Percentiles rank a stretch among this genome's conserved stretches.
Evolutionary conservation across 2,797 vertebrate species (phyloP).

Genomic region (Phrynocephalus forsythii): DNA sequence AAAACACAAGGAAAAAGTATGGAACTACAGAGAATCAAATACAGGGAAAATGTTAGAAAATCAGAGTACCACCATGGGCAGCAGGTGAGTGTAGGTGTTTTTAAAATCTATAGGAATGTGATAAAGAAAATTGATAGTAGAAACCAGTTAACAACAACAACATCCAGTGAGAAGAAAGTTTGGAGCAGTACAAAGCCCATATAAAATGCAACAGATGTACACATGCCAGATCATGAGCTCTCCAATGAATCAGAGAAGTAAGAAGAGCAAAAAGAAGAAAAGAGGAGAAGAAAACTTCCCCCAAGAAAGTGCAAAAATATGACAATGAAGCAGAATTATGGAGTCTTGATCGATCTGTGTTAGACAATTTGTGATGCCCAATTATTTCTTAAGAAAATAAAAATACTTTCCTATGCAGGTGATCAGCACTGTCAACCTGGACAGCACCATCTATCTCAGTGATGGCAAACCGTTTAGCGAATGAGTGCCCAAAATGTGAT

Average conservation of each 20-base stretch:
- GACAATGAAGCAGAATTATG: not conserved
- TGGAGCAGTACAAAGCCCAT: not conserved
- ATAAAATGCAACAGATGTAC: not conserved
- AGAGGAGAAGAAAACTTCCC: not conserved
- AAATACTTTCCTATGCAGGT: slow-evolving; percentile 16
- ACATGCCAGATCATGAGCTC: not conserved
- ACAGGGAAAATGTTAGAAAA: not conserved
- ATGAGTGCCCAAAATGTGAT: no score
- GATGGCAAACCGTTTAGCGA: no score
- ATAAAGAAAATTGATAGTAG: not conserved
- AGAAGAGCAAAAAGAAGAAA: not conserved
- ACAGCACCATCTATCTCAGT: slow-evolving; percentile 22
- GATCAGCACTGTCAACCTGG: slow-evolving; percentile 36
- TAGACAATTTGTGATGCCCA: not conserved
- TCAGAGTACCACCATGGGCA: not conserved
- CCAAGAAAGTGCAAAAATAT: not conserved
- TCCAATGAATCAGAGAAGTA: not conserved
- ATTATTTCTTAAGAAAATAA: not conserved
- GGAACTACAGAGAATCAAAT: not conserved
- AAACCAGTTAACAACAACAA: not conserved
- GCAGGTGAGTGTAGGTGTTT: not conserved
- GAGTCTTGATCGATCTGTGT: not conserved
- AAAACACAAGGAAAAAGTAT: not conserved
- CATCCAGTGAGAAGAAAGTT: not conserved
- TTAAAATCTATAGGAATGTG: not conserved